Evolutionary conservation across 2,888 invertebrate genomes (phyloP), one percentile per base, ranked within the genome.

Genomic region (Margaritifera margaritifera): DNA sequence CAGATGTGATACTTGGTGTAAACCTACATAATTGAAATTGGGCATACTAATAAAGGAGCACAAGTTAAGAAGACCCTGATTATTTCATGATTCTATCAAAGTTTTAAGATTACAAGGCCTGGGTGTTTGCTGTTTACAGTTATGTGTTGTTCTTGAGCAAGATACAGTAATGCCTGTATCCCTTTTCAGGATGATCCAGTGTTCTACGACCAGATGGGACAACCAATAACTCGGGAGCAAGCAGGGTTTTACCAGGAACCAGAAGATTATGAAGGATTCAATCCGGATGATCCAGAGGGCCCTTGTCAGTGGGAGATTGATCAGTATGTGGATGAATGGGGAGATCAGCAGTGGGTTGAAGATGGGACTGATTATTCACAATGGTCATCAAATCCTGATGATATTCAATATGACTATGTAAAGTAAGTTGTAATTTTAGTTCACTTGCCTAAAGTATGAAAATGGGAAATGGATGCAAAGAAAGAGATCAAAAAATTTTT

Each of bases 151-250:
- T n/a, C 27, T 50, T 55, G n/a, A 64, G 22, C 27, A 22, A n/a
- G 8, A n/a, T 20, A 42, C 42, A 42, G 42, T 42, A 42, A 42
- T 42, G 42, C 11, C 53, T 19, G 11, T 25, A n/a, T 61, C 20
- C 53, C 8, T 25, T 74, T 81, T 50, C 74, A 83, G 82, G 76
- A 79, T 74, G 85, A 85, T 66, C 84, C 86, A 64, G 75, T 84
- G 64, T 86, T 85, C 73, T 86, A 81, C 72, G 79, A 85, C 71
- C 65, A 66, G 8, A 55, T 74, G 58, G 85, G 85, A 5, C 78
- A 82, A 66, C 78, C 80, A n/a, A 83, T 84, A 61, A 78, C 77
- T 5, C 74, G 84, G 31, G 79, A 80, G 68, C 81, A 86, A 69
- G 84, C 84, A 24, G 84, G 81, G 0, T 82, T 78, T 55, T 71